Percentiles rank a stretch among this genome's conserved stretches.
Evolutionary conservation across 2,113 vertebrate genomes (phyloP).

Genomic region (Romanogobio albipinnatus): DNA sequence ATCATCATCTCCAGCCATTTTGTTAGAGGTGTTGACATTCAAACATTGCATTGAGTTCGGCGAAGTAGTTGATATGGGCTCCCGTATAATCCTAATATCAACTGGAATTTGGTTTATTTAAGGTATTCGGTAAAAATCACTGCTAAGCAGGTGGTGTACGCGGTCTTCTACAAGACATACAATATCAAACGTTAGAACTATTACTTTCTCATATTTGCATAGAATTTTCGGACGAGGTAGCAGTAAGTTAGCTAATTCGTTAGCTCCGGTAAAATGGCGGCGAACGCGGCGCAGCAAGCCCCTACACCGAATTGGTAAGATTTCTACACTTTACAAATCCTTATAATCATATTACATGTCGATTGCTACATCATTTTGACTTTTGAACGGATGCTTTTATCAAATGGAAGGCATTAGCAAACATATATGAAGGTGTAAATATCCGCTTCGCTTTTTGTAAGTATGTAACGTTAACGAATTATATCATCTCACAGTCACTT

Average conservation of each 20-base stretch:
- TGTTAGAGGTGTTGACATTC: slow-evolving; percentile 52
- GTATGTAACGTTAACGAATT: not conserved
- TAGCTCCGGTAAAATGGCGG: slow-evolving; percentile 76
- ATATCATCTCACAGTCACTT: not conserved
- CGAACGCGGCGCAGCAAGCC: slow-evolving; percentile 72
- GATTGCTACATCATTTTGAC: not conserved
- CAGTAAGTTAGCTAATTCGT: slow-evolving; percentile 14
- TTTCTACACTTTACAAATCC: not conserved
- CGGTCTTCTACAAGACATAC: not conserved
- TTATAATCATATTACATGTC: not conserved
- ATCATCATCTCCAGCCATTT: slow-evolving; percentile 44
- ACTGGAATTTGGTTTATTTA: not conserved
- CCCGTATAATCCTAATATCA: not conserved
- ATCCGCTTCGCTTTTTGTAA: not conserved
- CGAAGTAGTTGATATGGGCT: not conserved
- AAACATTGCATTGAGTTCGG: not conserved
- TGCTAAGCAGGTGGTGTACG: not conserved
- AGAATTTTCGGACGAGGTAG: slow-evolving; percentile 50
- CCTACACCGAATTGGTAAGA: slow-evolving; percentile 74
- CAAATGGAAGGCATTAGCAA: not conserved
- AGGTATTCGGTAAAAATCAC: not conserved
- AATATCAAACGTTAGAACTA: not conserved
- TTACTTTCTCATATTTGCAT: slow-evolving; percentile 7
- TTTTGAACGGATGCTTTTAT: not conserved
- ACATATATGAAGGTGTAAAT: not conserved